Conservation (phyloP, 2,113 vertebrate species). For the Muscicapa adusta region DNA sequence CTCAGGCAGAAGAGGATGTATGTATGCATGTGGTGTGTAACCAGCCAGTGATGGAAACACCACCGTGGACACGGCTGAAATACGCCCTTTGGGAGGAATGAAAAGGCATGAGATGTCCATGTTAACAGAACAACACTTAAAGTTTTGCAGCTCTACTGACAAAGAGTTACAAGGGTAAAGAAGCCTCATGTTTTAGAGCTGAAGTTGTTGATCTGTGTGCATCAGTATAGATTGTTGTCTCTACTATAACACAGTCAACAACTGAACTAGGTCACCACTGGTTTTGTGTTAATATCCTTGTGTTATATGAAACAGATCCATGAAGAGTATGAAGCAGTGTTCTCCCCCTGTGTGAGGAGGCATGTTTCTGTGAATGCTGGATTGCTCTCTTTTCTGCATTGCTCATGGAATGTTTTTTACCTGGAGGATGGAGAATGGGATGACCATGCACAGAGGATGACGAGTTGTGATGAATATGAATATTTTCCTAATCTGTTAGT, state of each 20-base stretch:
- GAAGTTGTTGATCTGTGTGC: not conserved
- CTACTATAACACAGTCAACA: not conserved
- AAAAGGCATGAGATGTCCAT: not conserved
- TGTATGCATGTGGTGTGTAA: not conserved
- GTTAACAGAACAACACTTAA: not conserved
- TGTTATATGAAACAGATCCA: not conserved
- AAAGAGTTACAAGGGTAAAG: not conserved
- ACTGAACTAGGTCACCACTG: not conserved
- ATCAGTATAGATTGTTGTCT: not conserved
- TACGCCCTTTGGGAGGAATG: not conserved
- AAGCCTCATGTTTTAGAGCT: not conserved
- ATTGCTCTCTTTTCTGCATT: not conserved
- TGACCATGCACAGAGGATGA: not conserved
- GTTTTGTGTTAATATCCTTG: not conserved
- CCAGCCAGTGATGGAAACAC: not conserved
- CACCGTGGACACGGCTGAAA: not conserved
- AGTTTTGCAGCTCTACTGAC: not conserved
- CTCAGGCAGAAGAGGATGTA: not conserved
- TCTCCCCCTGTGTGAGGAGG: not conserved
- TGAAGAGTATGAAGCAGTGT: not conserved
- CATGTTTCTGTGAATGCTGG: not conserved
- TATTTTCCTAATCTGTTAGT: not conserved
- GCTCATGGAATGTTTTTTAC: not conserved
- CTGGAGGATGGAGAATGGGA: not conserved
- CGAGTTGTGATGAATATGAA: not conserved